Percentiles rank a stretch among this genome's conserved stretches.
phyloP scores from a whole-genome alignment of 1,140 invertebrate species.

The Agrypnia vestita region DNA sequence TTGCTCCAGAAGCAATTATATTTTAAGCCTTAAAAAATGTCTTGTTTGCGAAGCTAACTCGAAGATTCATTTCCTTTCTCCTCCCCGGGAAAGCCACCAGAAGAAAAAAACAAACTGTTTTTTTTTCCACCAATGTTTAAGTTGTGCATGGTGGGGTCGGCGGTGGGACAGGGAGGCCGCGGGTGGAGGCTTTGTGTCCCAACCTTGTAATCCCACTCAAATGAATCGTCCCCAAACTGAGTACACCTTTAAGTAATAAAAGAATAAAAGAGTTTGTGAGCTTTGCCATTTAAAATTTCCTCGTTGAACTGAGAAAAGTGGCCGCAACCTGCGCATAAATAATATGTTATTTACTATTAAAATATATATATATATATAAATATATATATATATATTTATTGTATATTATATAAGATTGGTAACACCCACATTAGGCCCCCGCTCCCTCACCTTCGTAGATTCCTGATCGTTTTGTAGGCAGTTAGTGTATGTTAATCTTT shows the following conservation, averaged over 20 bases:
- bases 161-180: background rate
- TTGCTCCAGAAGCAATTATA: constrained; percentile 34
- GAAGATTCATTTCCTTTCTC: constrained; percentile 33
- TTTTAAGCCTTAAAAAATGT: constrained; percentile 43
- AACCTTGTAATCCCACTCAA: constrained; percentile 50
- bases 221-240: constrained; percentile 45
- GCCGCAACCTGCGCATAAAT: background rate
- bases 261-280: constrained; percentile 45
- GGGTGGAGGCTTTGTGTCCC: constrained; percentile 33
- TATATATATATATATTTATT: too few relatives aligned
- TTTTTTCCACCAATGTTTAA: constrained; percentile 37
- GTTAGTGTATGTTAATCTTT: too few relatives aligned
- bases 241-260: constrained; percentile 51
- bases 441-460: too few relatives aligned
- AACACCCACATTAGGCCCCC: too few relatives aligned
- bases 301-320: background rate
- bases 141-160: constrained; percentile 19
- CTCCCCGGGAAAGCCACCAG: constrained; percentile 16
- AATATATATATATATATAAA: too few relatives aligned
- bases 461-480: too few relatives aligned
- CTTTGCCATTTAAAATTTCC: constrained; percentile 42
- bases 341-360: too few relatives aligned
- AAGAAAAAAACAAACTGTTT: constrained; percentile 27
- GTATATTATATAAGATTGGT: too few relatives aligned
- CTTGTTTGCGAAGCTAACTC: constrained; percentile 42